phyloP scores from a whole-genome alignment of 2,113 vertebrate species.

The Dasyurus viverrinus region DNA sequence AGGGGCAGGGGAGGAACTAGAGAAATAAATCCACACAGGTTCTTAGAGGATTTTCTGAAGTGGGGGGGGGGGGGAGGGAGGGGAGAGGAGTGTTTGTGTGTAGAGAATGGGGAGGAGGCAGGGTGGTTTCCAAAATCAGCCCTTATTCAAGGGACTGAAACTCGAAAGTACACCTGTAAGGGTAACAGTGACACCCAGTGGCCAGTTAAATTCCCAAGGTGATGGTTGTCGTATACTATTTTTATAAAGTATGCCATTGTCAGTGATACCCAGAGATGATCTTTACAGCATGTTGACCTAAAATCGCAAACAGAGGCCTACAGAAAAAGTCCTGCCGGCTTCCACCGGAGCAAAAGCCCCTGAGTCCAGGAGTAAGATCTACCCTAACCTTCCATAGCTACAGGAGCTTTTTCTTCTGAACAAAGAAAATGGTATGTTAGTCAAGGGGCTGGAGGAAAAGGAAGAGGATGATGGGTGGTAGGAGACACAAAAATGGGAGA shows the following conservation, averaged over 20 bases:
- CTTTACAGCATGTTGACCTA: neutral
- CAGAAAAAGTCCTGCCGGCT: neutral
- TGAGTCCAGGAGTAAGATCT: neutral
- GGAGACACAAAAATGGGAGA: neutral
- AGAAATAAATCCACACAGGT: conserved; percentile 44
- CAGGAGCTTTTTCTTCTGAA: neutral
- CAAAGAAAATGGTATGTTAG: neutral
- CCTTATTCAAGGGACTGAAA: neutral
- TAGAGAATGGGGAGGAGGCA: neutral
- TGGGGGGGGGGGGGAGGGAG: neutral
- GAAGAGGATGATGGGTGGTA: neutral
- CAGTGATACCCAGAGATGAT: neutral
- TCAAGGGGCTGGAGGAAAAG: neutral
- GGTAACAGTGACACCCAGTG: conserved; percentile 84
- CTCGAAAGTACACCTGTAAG: conserved; percentile 45
- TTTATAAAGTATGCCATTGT: neutral
- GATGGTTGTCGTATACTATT: neutral
- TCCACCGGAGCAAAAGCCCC: neutral
- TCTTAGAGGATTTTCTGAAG: conserved; percentile 8
- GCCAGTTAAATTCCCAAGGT: neutral
- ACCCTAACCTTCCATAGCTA: neutral
- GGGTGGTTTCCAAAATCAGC: neutral
- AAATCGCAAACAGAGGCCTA: neutral
- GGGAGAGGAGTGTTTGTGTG: neutral
- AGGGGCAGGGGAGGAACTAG: fast-evolving